Evolutionary conservation across 2,113 vertebrate genomes (phyloP), one percentile per base, ranked within the genome.

Genomic region (Micromys minutus): DNA sequence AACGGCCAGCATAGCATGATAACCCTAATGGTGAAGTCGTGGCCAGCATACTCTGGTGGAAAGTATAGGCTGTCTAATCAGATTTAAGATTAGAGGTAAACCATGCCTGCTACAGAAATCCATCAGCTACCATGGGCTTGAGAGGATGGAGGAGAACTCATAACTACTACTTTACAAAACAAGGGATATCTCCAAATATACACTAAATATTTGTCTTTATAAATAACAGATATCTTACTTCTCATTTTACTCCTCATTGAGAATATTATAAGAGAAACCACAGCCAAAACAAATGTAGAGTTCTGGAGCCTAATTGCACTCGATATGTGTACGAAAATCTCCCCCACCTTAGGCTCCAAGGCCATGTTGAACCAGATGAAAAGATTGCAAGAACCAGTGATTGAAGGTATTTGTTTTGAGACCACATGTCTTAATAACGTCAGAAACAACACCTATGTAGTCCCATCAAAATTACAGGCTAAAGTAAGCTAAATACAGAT

Each of bases 1-100:
- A 42, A 61, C 4, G 24, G 42, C 7, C 24, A 61, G 11, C 6
- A n/a, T 5, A 12, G 3, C 0, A 42, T 26, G 0, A 61, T 17
- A 61, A 26, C 24, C n/a, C 24, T 5, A 61, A 42, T n/a, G 57
- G 80, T 83, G 24, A 39, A 31, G 22, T 17, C 61, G 57, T 83
- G 57, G 0, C 24, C 16, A 61, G 13, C 24, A 61, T 31, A 31
- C 1, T 7, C 42, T 83, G 7, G 3, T 61, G n/a, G 24, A 16
- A 8, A 83, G 80, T 15, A 61, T 26, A 3, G 61, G 24, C 24
- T 39, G 24, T 29, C 13, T 83, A 61, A 9, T 29, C 4, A 7
- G 57, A 83, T 22, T 61, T 31, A 39, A 42, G 3, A 52, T 26
- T 59, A 61, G 1, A 29, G n/a, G 13, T 3, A 17, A 83, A 61